phyloP scores from a whole-genome alignment of 2,797 vertebrate species.

The Lepilemur septentrionalis region DNA sequence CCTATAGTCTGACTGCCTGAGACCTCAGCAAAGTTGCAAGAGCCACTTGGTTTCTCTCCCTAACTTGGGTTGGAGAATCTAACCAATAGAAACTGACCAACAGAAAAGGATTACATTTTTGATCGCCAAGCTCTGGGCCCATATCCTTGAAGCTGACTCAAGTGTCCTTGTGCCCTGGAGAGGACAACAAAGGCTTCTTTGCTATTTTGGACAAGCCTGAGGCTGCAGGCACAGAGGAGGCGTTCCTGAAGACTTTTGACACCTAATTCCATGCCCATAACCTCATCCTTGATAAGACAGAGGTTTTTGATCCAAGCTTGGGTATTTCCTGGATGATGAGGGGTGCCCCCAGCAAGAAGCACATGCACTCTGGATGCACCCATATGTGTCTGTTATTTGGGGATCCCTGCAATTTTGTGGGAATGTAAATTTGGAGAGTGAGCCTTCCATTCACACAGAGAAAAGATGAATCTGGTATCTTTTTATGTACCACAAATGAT shows the following conservation, averaged over 20 bases:
- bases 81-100: not conserved
- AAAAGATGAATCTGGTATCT: not conserved
- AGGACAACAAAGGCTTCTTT: not conserved
- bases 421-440: not conserved
- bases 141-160: not conserved
- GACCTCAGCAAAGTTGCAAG: not conserved
- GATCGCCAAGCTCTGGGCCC: not conserved
- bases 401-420: not conserved
- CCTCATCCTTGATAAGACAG: not conserved
- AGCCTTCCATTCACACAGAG: not conserved
- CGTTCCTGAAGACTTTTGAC: not conserved
- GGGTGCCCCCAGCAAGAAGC: not conserved
- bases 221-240: not conserved
- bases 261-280: fast-evolving
- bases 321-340: not conserved
- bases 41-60: not conserved
- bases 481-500: not conserved
- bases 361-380: fast-evolving
- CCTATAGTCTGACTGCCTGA: not conserved
- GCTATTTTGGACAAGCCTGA: not conserved
- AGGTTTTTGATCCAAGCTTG: not conserved
- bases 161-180: not conserved
- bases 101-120: not conserved
- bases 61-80: not conserved
- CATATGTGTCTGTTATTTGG: not conserved